Percentiles rank a stretch among this genome's conserved stretches.
phyloP scores from a whole-genome alignment of 2,888 invertebrate species.

The Synergus itoensis region DNA sequence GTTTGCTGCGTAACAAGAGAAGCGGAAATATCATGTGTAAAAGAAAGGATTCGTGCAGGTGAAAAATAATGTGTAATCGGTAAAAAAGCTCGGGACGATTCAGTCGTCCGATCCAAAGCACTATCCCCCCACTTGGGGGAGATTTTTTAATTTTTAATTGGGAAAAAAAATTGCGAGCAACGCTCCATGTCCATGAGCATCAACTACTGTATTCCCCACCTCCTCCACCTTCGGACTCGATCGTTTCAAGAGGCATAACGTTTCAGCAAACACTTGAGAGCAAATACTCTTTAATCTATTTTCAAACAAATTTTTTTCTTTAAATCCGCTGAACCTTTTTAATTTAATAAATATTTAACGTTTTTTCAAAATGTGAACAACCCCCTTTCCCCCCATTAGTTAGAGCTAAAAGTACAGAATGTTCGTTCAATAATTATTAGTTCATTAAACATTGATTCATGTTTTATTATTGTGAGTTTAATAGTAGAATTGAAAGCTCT shows the following conservation, averaged over 20 bases:
- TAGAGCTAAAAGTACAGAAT: too few relatives aligned
- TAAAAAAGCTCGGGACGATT: constrained; percentile 68
- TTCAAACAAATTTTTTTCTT: not conserved
- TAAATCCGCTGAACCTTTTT: not conserved
- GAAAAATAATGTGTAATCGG: constrained; percentile 75
- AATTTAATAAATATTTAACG: not conserved
- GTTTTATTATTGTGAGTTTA: not conserved
- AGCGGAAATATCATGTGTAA: constrained; percentile 66
- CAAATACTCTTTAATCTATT: not conserved
- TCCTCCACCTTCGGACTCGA: constrained; percentile 5
- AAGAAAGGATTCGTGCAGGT: constrained; percentile 50
- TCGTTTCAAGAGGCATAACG: constrained; percentile 20
- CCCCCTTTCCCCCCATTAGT: too few relatives aligned
- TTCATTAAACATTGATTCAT: not conserved
- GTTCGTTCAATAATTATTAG: not conserved
- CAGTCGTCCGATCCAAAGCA: constrained; percentile 66
- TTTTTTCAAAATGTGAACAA: too few relatives aligned
- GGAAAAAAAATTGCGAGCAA: constrained; percentile 64
- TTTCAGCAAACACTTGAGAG: constrained; percentile 2
- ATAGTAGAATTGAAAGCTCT: not conserved
- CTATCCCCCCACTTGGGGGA: constrained; percentile 55
- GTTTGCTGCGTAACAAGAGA: constrained; percentile 56
- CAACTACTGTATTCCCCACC: not conserved
- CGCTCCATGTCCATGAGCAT: constrained; percentile 12
- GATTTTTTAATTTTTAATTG: constrained; percentile 77